Evolutionary conservation across 2,113 vertebrate species (phyloP), one percentile per base, ranked within the genome.

Genomic region (Eleginops maclovinus): DNA sequence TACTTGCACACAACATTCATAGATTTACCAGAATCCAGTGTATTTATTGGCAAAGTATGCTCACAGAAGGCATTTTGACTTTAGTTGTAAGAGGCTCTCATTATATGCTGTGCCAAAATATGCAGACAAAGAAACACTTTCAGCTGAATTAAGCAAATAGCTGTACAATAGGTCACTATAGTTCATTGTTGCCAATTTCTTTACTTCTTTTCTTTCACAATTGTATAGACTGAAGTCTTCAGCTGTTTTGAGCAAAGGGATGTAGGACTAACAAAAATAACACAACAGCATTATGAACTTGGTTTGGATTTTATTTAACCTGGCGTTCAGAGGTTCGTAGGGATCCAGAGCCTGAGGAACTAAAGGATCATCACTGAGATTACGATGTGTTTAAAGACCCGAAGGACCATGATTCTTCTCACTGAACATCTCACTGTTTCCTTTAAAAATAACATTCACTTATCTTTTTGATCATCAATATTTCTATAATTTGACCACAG

Each of bases 251-350:
- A 53, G 53, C 56, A 43, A 44, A 81, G 19, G 22, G 43, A 72
- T 53, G 22, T 61, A 54, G 64, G 26, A 75, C 11, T 75, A 67
- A 68, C 43, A 72, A 56, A 15, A 70, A 17, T 40, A 72, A 62
- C 60, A 53, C 60, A 62, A 77, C 41, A 55, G 51, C 36, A 67
- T 75, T 51, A 76, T 74, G 19, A 72, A 36, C 71, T 75, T 46
- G 40, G 44, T 78, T 72, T 62, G 24, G 49, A 54, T 69, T 77
- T 72, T 65, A 81, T 87, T 85, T 71, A 53, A 69, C 50, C 75
- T 69, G 83, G 63, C 14, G 12, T 69, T 84, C 36, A 36, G 21
- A 26, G 24, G 58, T 64, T 71, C 62, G 71, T 53, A 70, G 22
- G 50, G 54, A 75, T 77, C 71, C 79, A 74, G 59, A 65, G 24